Base-by-base conservation (phyloP, 2,888 invertebrate species). In the Eupeodes latifasciatus region DNA sequence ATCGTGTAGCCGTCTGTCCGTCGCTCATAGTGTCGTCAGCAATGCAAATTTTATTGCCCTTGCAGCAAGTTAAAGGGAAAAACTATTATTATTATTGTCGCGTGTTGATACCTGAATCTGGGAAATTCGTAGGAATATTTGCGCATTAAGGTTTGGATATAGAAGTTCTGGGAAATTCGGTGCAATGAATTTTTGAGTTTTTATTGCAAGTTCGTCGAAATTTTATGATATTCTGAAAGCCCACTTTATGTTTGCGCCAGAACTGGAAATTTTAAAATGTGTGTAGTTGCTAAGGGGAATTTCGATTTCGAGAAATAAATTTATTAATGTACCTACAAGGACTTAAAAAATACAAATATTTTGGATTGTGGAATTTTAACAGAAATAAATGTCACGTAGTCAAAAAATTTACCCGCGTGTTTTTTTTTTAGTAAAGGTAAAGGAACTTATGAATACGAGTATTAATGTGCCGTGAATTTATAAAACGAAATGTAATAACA, bases 41-140 rank as follows among this genome's bases (percentile, higher is more conserved):
- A 11, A 74, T 78, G 27, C 36, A 16, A 77, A 40, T 74, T 78
- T 85, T 72, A 85, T 78, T 67, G 34, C 62, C 27, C 7, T n/a
- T 3, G 0, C 34, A 14, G n/a, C 1, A 49, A 27, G 44, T 51
- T 67, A 51, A 55, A n/a, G n/a, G 40, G 61, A 79, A 75, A 64
- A 74, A 59, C 49, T 40, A 61, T 9, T 59, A 44, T 61, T 7
- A 19, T 7, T 14, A 16, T 6, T 57, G 53, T 57, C 71, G 44
- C 71, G 71, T 47, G 57, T 51, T 61, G 7, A 34, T 74, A 78
- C 72, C 59, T 83, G 64, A 16, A 14, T 9, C 11, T 34, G 9
- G 40, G 11, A 53, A 53, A 47, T 74, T 79, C 16, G 5, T 27
- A 57, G 51, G 71, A 78, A 78, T 59, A 19, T 71, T 77, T 11